Evolutionary conservation across 30 jellyfish, hydroid and myxozoan species (phyloP).

Genomic region (Sanderia malayensis): DNA sequence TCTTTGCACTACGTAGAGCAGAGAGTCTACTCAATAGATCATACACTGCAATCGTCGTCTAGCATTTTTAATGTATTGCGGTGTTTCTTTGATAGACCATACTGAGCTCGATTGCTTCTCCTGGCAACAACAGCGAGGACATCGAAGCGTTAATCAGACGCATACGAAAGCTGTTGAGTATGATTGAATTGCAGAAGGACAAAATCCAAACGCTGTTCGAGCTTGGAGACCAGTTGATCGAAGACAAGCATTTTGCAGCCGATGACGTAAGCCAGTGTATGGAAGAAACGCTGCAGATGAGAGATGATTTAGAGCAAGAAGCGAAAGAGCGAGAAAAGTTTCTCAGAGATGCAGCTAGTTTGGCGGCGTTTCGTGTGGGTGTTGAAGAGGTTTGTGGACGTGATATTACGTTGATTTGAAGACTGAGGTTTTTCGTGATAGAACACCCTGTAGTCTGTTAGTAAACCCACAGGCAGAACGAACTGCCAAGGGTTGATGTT

Average conservation of each 20-base stretch:
- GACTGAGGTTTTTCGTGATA: too few relatives aligned
- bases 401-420: too few relatives aligned
- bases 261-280: not conserved
- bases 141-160: slow-evolving; percentile 39
- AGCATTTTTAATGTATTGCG: too few relatives aligned
- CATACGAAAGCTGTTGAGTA: slow-evolving; percentile 27
- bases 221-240: slow-evolving; percentile 41
- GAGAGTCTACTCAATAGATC: too few relatives aligned
- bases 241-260: slow-evolving; percentile 25
- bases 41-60: too few relatives aligned
- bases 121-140: slow-evolving; percentile 21
- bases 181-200: slow-evolving; percentile 33
- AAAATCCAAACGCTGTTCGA: slow-evolving; percentile 28
- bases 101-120: slow-evolving; percentile 26
- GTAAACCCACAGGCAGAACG: too few relatives aligned
- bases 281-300: not conserved
- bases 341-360: slow-evolving; percentile 20
- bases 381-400: slow-evolving; percentile 57
- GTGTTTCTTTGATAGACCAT: slow-evolving; percentile 1
- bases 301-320: slow-evolving; percentile 24
- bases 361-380: slow-evolving; percentile 22
- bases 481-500: too few relatives aligned
- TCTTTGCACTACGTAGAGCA: too few relatives aligned
- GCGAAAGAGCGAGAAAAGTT: slow-evolving; percentile 30
- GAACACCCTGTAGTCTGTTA: too few relatives aligned